Evolutionary conservation across 2,113 vertebrate genomes (phyloP).

Genomic region (Passer montanus): DNA sequence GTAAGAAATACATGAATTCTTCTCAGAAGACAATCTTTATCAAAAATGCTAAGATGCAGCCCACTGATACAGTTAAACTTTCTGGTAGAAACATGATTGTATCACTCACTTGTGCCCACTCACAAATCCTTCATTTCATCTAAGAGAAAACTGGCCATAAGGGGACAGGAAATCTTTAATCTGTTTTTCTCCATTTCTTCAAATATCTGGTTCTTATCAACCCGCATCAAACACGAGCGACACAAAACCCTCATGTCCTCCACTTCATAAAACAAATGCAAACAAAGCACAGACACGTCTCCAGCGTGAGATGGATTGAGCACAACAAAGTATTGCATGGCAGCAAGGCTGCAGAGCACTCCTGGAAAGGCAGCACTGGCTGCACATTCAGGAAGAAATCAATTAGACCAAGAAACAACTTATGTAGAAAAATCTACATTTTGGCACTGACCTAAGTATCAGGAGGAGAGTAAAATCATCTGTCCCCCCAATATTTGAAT

Average conservation of each 20-base stretch:
- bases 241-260: background rate
- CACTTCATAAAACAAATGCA: background rate
- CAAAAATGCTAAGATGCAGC: background rate
- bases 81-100: background rate
- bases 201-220: slow-evolving; percentile 14
- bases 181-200: background rate
- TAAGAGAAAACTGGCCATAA: background rate
- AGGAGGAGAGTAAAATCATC: background rate
- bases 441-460: background rate
- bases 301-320: background rate
- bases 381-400: background rate
- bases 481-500: background rate
- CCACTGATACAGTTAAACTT: background rate
- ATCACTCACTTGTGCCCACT: background rate
- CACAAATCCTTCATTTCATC: background rate
- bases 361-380: background rate
- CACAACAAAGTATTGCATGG: background rate
- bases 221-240: background rate
- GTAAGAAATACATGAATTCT: background rate
- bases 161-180: slow-evolving; percentile 31
- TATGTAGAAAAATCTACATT: background rate
- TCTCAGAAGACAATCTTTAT: background rate
- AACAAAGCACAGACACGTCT: background rate
- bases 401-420: background rate
- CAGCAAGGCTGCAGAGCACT: background rate